Evolutionary conservation across 2,888 invertebrate genomes (phyloP).

Genomic region (Drosophila mettleri): DNA sequence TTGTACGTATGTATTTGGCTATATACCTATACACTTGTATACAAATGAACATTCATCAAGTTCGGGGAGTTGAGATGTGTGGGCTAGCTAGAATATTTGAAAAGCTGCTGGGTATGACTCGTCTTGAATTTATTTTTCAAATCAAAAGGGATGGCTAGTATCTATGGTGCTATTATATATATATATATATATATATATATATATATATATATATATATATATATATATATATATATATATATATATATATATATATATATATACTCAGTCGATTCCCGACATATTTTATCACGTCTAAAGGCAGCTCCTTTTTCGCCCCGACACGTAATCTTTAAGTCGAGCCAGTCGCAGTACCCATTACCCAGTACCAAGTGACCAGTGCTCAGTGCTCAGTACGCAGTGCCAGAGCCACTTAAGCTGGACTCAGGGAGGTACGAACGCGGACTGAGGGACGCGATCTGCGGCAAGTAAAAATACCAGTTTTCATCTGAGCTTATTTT

Average conservation of each 20-base stretch:
- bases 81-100: background rate
- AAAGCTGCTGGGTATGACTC: background rate
- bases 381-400: background rate
- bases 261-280: slow-evolving; percentile 18
- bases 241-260: slow-evolving; percentile 8
- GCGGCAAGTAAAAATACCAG: slow-evolving; percentile 64
- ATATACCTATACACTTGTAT: background rate
- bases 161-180: too few relatives aligned
- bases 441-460: slow-evolving; percentile 1
- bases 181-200: background rate
- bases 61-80: slow-evolving; percentile 6
- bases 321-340: slow-evolving; percentile 68
- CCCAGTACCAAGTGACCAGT: slow-evolving; percentile 1
- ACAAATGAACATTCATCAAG: background rate
- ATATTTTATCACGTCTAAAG: slow-evolving; percentile 50
- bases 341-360: background rate
- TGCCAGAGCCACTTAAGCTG: slow-evolving; percentile 13
- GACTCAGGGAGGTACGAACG: slow-evolving; percentile 5
- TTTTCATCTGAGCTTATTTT: slow-evolving; percentile 55
- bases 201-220: slow-evolving; percentile 11
- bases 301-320: slow-evolving; percentile 39
- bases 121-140: background rate
- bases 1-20: background rate
- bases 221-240: background rate
- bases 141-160: background rate